Evolutionary conservation across 2,797 vertebrate genomes (phyloP).

Genomic region (Sphaeramia orbicularis): DNA sequence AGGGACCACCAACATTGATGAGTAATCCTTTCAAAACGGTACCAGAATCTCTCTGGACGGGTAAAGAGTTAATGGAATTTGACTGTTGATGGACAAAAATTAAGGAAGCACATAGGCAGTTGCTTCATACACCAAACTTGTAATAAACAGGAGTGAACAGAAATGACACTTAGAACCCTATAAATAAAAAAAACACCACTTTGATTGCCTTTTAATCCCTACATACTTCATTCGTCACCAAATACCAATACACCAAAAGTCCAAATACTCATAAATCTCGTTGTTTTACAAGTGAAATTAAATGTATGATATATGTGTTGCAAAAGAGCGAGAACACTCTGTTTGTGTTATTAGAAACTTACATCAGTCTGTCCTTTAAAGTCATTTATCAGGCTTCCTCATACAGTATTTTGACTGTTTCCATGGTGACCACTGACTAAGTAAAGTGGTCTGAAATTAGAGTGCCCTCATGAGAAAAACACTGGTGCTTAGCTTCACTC

Average conservation of each 20-base stretch:
- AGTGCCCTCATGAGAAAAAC: conserved; percentile 50
- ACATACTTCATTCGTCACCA: conserved; percentile 19
- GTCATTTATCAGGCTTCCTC: conserved; percentile 44
- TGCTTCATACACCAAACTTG: conserved; percentile 22
- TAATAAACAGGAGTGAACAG: conserved; percentile 26
- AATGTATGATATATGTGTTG: conserved; percentile 20
- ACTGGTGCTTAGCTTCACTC: conserved; percentile 20
- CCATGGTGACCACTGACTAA: conserved; percentile 61
- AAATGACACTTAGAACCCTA: conserved; percentile 9
- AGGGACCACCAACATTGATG: conserved; percentile 57
- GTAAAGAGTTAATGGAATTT: conserved; percentile 38
- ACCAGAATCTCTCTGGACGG: conserved; percentile 27
- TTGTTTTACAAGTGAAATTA: conserved; percentile 31
- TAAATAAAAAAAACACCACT: conserved; percentile 24
- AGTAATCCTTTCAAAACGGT: conserved; percentile 42
- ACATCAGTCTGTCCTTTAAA: conserved; percentile 42
- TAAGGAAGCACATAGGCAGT: conserved; percentile 4
- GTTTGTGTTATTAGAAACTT: conserved; percentile 43
- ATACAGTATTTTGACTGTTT: conserved; percentile 69
- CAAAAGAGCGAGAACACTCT: conserved; percentile 1
- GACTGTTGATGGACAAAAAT: conserved; percentile 31
- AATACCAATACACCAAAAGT: conserved; percentile 24
- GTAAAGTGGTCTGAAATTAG: conserved; percentile 54
- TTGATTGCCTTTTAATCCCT: conserved; percentile 9
- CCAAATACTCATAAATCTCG: neutral